Percentiles rank a stretch among this genome's conserved stretches.
These are phyloP conservation scores for Coelopa frigida DNA, from an alignment of 1,140 invertebrate genomes.

Conservation along the genomic window DNA sequence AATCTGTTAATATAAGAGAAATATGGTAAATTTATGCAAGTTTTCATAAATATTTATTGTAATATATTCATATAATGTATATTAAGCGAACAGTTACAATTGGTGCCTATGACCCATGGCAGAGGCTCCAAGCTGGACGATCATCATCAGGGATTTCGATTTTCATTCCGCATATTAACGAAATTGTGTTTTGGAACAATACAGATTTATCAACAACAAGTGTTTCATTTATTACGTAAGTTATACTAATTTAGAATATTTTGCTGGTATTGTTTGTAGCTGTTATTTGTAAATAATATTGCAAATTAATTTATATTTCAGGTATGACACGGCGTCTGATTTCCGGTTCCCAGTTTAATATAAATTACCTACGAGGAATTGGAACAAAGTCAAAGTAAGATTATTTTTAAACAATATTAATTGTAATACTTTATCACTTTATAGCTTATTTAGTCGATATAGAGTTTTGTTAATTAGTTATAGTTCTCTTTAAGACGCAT, in stretches of 20 bases:
- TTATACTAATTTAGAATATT: neutral
- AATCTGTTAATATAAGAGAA: constrained; percentile 9
- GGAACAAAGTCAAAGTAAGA: no score
- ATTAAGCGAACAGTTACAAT: constrained; percentile 6
- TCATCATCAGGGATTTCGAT: neutral
- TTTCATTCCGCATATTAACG: constrained; percentile 5
- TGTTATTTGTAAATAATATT: no score
- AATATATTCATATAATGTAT: neutral
- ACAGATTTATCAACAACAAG: constrained; percentile 9
- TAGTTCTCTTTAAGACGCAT: no score
- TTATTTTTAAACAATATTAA: no score
- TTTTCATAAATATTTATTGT: neutral
- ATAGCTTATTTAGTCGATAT: no score
- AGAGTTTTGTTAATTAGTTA: no score
- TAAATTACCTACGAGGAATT: no score
- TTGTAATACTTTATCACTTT: no score
- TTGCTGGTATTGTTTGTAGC: no score
- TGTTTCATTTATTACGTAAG: constrained; percentile 10
- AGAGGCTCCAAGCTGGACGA: neutral
- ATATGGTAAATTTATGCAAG: constrained; percentile 8
- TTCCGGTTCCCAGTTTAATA: no score
- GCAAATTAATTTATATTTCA: no score
- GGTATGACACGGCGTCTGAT: no score
- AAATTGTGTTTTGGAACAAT: constrained; percentile 9
- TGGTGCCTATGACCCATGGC: neutral